Evolutionary conservation across 2,888 invertebrate genomes (phyloP).

Genomic region (Xylota segnis): DNA sequence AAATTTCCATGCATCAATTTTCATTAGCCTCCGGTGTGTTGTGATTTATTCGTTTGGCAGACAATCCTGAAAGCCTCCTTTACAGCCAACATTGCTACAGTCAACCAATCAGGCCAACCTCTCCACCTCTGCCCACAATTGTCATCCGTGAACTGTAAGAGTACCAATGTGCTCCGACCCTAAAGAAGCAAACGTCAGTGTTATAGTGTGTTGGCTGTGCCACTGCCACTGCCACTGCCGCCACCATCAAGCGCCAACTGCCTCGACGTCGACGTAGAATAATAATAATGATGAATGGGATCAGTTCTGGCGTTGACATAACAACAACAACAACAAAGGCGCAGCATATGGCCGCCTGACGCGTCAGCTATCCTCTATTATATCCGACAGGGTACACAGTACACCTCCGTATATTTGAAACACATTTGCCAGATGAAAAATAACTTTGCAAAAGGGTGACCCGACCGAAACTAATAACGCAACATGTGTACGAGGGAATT

Average conservation of each 20-base stretch:
- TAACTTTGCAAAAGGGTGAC: not conserved
- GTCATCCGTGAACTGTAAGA: slow-evolving; percentile 5
- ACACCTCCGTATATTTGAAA: not conserved
- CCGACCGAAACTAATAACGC: slow-evolving; percentile 2
- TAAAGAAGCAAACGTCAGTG: slow-evolving; percentile 29
- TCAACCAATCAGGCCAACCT: slow-evolving; percentile 16
- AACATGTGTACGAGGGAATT: not conserved
- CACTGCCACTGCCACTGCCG: too few species aligned
- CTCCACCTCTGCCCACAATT: not conserved
- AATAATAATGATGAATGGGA: slow-evolving; percentile 66
- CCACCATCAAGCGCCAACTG: not conserved
- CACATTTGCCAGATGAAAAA: slow-evolving; percentile 5
- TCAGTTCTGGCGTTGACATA: slow-evolving; percentile 52
- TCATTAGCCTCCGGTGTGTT: slow-evolving; percentile 60
- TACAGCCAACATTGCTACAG: slow-evolving; percentile 7
- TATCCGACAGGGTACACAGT: not conserved
- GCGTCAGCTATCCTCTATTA: not conserved
- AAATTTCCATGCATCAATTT: slow-evolving; percentile 65
- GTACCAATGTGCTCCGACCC: slow-evolving; percentile 12
- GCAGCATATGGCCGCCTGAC: not conserved
- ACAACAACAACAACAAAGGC: slow-evolving; percentile 41
- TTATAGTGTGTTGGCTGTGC: not conserved
- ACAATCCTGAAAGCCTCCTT: slow-evolving; percentile 26
- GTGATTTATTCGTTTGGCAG: slow-evolving; percentile 68
- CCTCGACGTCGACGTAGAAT: slow-evolving; percentile 11